Percentiles rank a stretch among this genome's conserved stretches.
Conservation (phyloP, 2,113 vertebrate genomes). For the Miniopterus natalensis region DNA sequence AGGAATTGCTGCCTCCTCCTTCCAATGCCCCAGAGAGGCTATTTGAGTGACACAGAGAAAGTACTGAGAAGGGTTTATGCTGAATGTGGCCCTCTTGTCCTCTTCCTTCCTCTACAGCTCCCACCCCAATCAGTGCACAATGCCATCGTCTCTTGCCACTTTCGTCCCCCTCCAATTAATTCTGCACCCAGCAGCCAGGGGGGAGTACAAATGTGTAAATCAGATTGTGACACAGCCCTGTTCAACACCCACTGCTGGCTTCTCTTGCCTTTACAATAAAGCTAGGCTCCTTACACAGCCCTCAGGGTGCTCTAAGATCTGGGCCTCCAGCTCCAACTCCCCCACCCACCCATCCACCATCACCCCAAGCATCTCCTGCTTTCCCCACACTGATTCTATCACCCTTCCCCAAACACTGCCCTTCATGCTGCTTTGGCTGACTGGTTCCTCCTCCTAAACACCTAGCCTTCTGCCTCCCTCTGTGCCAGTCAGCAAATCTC, state of each 20-base stretch:
- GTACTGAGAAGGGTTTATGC: not conserved
- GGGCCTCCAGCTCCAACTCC: not conserved
- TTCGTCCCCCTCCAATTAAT: not conserved
- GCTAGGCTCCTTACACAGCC: not conserved
- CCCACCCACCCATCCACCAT: not conserved
- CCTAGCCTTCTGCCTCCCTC: not conserved
- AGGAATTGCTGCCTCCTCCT: not conserved
- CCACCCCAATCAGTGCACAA: not conserved
- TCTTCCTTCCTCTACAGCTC: not conserved
- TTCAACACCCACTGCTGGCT: not conserved
- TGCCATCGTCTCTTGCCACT: not conserved
- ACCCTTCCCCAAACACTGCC: not conserved
- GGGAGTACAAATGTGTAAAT: not conserved
- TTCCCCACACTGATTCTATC: not conserved
- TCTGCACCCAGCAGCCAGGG: not conserved
- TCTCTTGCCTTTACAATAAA: not conserved
- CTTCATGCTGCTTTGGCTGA: not conserved
- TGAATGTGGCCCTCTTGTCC: not conserved
- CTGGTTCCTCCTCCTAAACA: not conserved
- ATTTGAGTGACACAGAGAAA: not conserved
- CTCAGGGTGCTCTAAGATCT: not conserved
- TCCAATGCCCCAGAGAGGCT: not conserved
- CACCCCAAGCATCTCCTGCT: not conserved
- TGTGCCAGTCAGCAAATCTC: not conserved
- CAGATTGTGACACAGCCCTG: not conserved